phyloP scores from a whole-genome alignment of 2,888 invertebrate species.

The Callimorpha dominula region DNA sequence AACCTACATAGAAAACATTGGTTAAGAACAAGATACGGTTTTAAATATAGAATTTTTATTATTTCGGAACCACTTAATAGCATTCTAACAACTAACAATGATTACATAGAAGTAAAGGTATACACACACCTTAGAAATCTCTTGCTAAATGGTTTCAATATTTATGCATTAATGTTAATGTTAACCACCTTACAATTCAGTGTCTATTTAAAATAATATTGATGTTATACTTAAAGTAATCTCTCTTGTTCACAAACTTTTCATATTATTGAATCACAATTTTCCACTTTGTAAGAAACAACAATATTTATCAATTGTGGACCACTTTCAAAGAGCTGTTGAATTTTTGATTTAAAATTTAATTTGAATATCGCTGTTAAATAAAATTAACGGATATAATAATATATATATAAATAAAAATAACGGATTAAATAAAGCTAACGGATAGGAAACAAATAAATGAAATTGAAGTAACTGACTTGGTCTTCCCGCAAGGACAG shows the following conservation, averaged over 20 bases:
- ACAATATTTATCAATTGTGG: too few species aligned
- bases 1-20: conserved; percentile 48
- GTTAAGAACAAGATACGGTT: neutral
- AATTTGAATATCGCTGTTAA: neutral
- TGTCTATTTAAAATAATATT: too few species aligned
- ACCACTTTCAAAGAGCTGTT: too few species aligned
- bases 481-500: conserved; percentile 78
- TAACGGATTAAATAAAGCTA: too few species aligned
- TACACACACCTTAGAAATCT: neutral
- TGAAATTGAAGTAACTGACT: conserved; percentile 47
- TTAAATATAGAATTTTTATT: neutral
- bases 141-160: neutral
- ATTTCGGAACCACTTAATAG: too few species aligned
- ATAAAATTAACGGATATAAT: too few species aligned
- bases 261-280: neutral
- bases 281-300: too few species aligned
- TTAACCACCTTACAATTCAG: too few species aligned
- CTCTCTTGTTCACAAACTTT: neutral
- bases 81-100: neutral
- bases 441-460: neutral
- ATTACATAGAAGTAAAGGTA: neutral
- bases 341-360: neutral
- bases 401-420: too few species aligned
- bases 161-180: neutral
- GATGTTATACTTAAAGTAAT: neutral